These are phyloP conservation scores for Scaptomyza caliginosa DNA, from an alignment of 2,888 invertebrate species.

Conservation along the genomic window DNA sequence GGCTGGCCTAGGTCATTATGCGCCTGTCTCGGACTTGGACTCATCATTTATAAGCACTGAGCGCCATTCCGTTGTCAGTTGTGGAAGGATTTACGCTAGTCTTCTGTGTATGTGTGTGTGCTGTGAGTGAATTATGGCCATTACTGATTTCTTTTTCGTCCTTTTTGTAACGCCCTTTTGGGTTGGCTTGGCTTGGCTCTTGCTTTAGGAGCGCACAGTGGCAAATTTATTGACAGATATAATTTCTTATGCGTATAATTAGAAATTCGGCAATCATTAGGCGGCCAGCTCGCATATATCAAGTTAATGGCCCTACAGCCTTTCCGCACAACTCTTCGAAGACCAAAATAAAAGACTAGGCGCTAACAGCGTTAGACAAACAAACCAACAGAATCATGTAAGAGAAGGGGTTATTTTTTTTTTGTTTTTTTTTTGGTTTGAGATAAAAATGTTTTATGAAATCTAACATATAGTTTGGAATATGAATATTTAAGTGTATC, in stretches of 20 bases:
- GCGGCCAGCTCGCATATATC: constrained; percentile 67
- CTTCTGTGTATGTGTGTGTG: constrained; percentile 46
- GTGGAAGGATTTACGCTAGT: constrained; percentile 74
- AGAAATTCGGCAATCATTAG: constrained; percentile 80
- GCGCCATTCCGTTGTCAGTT: constrained; percentile 73
- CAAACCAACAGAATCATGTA: constrained; percentile 15
- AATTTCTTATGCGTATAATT: constrained; percentile 80
- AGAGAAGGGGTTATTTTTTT: too few relatives aligned
- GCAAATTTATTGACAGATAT: constrained; percentile 81
- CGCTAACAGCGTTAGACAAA: constrained; percentile 14
- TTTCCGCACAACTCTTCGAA: constrained; percentile 57
- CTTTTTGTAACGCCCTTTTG: constrained; percentile 52
- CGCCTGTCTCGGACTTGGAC: constrained; percentile 60
- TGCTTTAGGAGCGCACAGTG: constrained; percentile 52
- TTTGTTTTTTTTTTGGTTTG: too few relatives aligned
- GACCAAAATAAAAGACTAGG: constrained; percentile 39
- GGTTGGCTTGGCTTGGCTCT: neutral
- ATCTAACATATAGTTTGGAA: too few relatives aligned
- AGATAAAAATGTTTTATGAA: too few relatives aligned
- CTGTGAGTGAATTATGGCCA: constrained; percentile 79
- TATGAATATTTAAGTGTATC: too few relatives aligned
- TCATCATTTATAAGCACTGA: constrained; percentile 78
- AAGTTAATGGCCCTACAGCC: constrained; percentile 71
- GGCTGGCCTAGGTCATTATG: constrained; percentile 71
- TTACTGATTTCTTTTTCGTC: constrained; percentile 71